phyloP scores from a whole-genome alignment of 1,140 invertebrate species.

The Carposina sasakii region DNA sequence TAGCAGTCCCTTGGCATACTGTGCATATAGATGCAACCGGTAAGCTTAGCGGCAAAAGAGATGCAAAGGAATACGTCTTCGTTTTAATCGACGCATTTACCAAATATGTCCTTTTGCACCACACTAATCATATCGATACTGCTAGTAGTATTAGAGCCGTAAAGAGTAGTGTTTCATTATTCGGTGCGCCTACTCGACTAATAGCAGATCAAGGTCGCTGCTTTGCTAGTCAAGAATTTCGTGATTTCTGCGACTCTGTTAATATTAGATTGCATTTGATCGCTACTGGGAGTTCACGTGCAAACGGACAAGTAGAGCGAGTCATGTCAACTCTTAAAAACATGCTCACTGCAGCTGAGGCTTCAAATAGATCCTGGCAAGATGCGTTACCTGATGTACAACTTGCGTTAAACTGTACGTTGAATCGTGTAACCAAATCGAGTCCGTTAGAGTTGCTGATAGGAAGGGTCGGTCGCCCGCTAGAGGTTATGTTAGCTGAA shows the following conservation, averaged over 20 bases:
- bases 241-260: background rate
- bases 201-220: conserved; percentile 4
- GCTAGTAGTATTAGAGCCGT: background rate
- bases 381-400: conserved; percentile 30
- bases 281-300: background rate
- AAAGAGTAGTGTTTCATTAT: background rate
- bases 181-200: background rate
- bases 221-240: conserved; percentile 3
- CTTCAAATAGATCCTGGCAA: conserved; percentile 19
- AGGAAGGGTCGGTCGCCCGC: conserved; percentile 32
- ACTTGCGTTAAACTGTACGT: conserved; percentile 28
- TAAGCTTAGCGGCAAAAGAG: conserved; percentile 18
- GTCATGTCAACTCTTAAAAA: conserved; percentile 20
- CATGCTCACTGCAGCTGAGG: conserved; percentile 19
- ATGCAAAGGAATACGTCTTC: conserved; percentile 19
- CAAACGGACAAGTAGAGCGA: conserved; percentile 18
- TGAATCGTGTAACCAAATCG: conserved; percentile 20
- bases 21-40: conserved; percentile 7
- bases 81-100: conserved; percentile 28
- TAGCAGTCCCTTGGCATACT: background rate
- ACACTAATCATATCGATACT: conserved; percentile 16
- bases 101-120: conserved; percentile 31
- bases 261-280: conserved; percentile 8
- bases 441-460: conserved; percentile 31
- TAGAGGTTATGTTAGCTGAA: conserved; percentile 18